These are phyloP conservation scores for Lophochroa leadbeateri DNA, from an alignment of 2,113 vertebrate species.

Conservation along the genomic window DNA sequence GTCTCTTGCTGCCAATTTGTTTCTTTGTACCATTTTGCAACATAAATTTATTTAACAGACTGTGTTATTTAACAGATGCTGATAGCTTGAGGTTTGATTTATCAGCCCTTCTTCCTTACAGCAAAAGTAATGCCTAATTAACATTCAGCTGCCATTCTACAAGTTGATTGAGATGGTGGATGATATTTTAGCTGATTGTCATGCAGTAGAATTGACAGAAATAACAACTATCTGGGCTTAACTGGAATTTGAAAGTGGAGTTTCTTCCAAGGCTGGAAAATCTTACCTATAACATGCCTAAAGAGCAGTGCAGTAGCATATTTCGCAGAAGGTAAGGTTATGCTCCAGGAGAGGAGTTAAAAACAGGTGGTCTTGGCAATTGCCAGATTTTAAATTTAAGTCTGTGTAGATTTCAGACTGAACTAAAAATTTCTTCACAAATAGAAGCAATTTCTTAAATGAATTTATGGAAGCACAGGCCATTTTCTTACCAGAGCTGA, in stretches of 20 bases:
- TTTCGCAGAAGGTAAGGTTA: constrained; percentile 42
- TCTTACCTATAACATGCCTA: constrained; percentile 4
- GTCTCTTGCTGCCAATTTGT: background rate
- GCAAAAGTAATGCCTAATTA: constrained; percentile 16
- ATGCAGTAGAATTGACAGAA: constrained; percentile 26
- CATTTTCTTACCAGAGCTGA: background rate
- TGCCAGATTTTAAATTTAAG: background rate
- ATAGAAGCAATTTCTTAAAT: background rate
- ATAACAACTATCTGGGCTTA: constrained; percentile 8
- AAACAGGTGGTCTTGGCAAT: constrained; percentile 3
- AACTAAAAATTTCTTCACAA: background rate
- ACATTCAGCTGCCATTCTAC: background rate
- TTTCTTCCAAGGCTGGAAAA: constrained; percentile 31
- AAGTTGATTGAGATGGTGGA: constrained; percentile 37
- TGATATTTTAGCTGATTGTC: constrained; percentile 51
- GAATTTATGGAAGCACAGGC: background rate
- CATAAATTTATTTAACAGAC: background rate
- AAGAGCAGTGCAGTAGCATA: background rate
- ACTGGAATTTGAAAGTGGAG: constrained; percentile 14
- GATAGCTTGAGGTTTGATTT: background rate
- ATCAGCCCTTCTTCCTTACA: background rate
- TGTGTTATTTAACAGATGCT: background rate
- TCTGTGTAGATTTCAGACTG: background rate
- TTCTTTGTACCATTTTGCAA: background rate
- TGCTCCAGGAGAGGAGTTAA: background rate